A percentile compares a stretch with the other conserved stretches of the same genome.
Conservation (phyloP, 2,113 vertebrate species). For the Lasiurus cinereus region DNA sequence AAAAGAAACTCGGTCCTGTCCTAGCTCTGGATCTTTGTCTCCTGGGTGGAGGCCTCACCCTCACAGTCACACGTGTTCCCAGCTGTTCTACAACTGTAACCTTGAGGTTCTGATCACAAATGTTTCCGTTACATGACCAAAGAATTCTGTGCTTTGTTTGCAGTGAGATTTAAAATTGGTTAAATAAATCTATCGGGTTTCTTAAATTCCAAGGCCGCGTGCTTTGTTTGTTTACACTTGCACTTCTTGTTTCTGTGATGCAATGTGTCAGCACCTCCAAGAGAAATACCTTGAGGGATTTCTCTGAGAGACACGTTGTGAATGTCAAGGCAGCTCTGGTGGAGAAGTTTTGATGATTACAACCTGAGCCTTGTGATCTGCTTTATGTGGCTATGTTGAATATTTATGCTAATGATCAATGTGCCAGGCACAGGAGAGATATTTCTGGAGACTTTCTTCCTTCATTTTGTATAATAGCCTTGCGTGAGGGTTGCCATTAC, state of each 20-base stretch:
- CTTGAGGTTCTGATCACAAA: background rate
- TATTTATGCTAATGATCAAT: conserved; percentile 23
- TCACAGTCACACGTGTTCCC: background rate
- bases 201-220: background rate
- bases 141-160: background rate
- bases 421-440: background rate
- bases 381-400: background rate
- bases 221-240: conserved; percentile 36
- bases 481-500: background rate
- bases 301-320: background rate
- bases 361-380: background rate
- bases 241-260: conserved; percentile 23
- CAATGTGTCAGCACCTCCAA: background rate
- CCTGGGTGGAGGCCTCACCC: fast-evolving
- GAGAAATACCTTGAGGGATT: background rate
- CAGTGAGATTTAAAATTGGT: background rate
- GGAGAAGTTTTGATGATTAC: background rate
- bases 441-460: background rate
- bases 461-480: background rate
- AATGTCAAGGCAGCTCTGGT: background rate
- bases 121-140: background rate
- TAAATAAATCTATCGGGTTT: background rate
- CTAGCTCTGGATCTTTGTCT: background rate
- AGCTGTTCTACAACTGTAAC: background rate
- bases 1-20: background rate